Evolutionary conservation across 2,888 invertebrate genomes (phyloP), one percentile per base, ranked within the genome.

Genomic region (Atethmia centrago): DNA sequence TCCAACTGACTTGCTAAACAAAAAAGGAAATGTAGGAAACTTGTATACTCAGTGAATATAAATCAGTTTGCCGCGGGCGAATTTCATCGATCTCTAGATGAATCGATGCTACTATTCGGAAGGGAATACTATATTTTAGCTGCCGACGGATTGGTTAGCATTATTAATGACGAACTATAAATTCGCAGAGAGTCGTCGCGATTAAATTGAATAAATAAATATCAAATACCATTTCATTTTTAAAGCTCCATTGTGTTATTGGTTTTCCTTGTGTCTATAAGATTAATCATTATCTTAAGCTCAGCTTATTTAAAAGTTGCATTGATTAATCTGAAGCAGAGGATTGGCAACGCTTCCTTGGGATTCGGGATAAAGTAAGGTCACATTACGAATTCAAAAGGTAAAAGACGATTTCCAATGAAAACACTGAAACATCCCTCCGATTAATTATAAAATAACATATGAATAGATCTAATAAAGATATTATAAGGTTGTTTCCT

Each of bases 41-140:
- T 69, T 69, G 79, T 75, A 71, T 74, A 74, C 64, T 68, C 75
- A 66, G 75, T 78, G 85, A 85, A 87, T 85, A 85, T 82, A 85
- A 87, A 85, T 82, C 85, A 87, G 77, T 45, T 74, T 61, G 72
- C 77, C 77, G 72, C 85, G 56, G 79, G 84, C 75, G 70, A 61
- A 59, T 55, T 40, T 56, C 68, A 78, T 62, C 77, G 85, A 77
- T 61, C 51, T 71, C 58, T 61, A 61, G 42, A 69, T 71, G 61
- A 82, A 63, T 76, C 79, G 74, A 76, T 70, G 69, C 67, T 82
- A 79, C 65, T 85, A 84, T 81, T 82, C 63, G 65, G 55, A 74
- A 78, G 69, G 70, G 53, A 28, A 40, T 62, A 31, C 59, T 67
- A 64, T 81, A 72, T 81, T 67, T 84, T 58, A 53, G 16, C 19